Percentiles rank a stretch among this genome's conserved stretches.
Conservation (phyloP, 2,797 vertebrate genomes). For the Protosalanx chinensis region DNA sequence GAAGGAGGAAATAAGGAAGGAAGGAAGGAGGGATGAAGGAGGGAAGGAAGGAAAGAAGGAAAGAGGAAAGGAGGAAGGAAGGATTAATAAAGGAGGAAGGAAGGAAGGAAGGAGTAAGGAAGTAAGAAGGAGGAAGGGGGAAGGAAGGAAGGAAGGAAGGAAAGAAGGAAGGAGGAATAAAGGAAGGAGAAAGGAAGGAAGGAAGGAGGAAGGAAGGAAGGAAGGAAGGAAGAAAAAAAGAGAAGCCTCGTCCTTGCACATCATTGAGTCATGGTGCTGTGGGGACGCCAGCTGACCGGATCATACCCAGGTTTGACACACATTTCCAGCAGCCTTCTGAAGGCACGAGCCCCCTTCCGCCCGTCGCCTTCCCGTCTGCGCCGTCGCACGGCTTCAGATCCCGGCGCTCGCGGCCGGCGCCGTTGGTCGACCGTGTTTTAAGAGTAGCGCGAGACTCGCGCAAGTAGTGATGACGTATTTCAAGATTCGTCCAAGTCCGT, state of each 20-base stretch:
- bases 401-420: no score
- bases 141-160: background rate
- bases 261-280: slow-evolving; percentile 29
- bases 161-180: slow-evolving; percentile 16
- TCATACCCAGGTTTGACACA: slow-evolving; percentile 28
- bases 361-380: no score
- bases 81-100: no score
- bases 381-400: no score
- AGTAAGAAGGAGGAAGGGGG: background rate
- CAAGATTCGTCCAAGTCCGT: no score
- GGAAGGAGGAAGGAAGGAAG: slow-evolving; percentile 7
- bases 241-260: background rate
- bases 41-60: no score
- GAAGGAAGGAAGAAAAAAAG: slow-evolving; percentile 12
- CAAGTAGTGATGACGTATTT: no score
- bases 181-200: slow-evolving; percentile 14
- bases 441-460: no score
- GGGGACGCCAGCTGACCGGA: slow-evolving; percentile 30
- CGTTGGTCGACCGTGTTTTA: no score
- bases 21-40: background rate
- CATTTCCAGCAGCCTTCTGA: slow-evolving; percentile 1
- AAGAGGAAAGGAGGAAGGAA: background rate
- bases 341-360: background rate
- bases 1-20: background rate
- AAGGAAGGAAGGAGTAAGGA: slow-evolving; percentile 17